Conservation (phyloP, 2,888 invertebrate genomes). For the Eristalinus sepulchralis region DNA sequence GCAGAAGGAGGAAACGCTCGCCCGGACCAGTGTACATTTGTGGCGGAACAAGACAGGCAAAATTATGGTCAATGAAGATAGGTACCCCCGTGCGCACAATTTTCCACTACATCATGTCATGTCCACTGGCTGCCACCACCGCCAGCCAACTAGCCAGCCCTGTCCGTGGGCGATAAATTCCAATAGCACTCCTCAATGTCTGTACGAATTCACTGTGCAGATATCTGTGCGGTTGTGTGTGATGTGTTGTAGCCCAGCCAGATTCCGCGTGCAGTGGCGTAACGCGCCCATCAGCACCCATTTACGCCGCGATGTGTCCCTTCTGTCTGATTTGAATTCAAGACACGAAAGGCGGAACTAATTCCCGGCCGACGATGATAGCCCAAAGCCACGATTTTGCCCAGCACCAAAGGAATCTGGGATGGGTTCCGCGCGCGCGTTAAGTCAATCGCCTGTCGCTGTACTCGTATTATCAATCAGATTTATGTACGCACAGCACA, state of each 20-base stretch:
- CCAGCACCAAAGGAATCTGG: slow-evolving; percentile 7
- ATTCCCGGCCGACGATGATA: slow-evolving; percentile 51
- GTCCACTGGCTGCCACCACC: slow-evolving; percentile 38
- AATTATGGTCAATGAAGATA: slow-evolving; percentile 68
- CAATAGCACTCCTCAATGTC: slow-evolving; percentile 61
- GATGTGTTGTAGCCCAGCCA: not conserved
- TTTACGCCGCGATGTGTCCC: slow-evolving; percentile 33
- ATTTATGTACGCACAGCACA: slow-evolving; percentile 16
- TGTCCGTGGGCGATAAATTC: slow-evolving; percentile 70
- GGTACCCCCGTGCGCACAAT: slow-evolving; percentile 51
- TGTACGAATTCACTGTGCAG: slow-evolving; percentile 48
- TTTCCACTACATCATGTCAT: slow-evolving; percentile 69
- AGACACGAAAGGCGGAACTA: slow-evolving; percentile 65
- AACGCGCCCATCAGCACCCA: slow-evolving; percentile 56
- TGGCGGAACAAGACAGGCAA: slow-evolving; percentile 66
- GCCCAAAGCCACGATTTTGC: slow-evolving; percentile 31
- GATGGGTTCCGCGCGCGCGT: slow-evolving; percentile 5
- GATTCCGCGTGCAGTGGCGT: slow-evolving; percentile 51
- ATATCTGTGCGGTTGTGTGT: not conserved
- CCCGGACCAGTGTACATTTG: slow-evolving; percentile 44
- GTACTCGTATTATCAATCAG: slow-evolving; percentile 38
- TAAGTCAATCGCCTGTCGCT: slow-evolving; percentile 21
- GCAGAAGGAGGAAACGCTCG: slow-evolving; percentile 62
- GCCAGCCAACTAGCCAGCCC: slow-evolving; percentile 48
- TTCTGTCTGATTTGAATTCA: slow-evolving; percentile 55